phyloP scores from a whole-genome alignment of 2,113 vertebrate species.

The Acanthisitta chloris region DNA sequence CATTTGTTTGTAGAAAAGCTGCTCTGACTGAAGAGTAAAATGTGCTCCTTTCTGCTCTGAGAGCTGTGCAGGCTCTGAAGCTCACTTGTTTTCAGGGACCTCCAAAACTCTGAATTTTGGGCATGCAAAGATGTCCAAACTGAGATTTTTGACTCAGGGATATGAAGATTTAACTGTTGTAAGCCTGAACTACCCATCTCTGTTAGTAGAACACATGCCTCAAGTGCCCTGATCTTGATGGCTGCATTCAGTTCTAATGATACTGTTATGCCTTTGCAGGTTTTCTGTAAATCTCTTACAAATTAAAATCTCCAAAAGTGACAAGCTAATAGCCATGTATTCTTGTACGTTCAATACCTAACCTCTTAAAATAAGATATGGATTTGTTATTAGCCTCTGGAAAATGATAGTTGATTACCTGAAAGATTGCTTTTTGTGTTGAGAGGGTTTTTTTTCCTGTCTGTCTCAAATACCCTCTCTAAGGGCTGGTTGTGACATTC shows the following conservation, averaged over 20 bases:
- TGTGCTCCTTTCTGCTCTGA: neutral
- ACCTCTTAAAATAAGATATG: conserved; percentile 32
- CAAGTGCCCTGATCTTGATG: neutral
- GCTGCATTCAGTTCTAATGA: neutral
- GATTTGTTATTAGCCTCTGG: conserved; percentile 18
- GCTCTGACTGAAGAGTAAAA: neutral
- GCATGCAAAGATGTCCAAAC: neutral
- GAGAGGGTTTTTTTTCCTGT: neutral
- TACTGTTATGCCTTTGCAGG: neutral
- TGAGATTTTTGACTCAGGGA: neutral
- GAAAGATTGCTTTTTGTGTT: neutral
- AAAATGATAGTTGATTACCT: conserved; percentile 18
- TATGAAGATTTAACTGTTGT: neutral
- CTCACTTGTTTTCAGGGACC: neutral
- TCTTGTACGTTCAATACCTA: neutral
- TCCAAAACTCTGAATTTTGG: neutral
- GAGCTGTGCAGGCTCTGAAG: neutral
- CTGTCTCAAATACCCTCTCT: neutral
- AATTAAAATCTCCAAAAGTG: neutral
- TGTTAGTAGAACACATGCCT: neutral
- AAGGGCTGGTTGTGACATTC: neutral
- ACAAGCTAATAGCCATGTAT: neutral
- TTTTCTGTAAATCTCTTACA: neutral
- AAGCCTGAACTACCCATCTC: neutral
- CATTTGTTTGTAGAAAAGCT: neutral